Evolutionary conservation across 2,113 vertebrate species (phyloP), one percentile per base, ranked within the genome.

Genomic region (Pyrgilauda ruficollis): DNA sequence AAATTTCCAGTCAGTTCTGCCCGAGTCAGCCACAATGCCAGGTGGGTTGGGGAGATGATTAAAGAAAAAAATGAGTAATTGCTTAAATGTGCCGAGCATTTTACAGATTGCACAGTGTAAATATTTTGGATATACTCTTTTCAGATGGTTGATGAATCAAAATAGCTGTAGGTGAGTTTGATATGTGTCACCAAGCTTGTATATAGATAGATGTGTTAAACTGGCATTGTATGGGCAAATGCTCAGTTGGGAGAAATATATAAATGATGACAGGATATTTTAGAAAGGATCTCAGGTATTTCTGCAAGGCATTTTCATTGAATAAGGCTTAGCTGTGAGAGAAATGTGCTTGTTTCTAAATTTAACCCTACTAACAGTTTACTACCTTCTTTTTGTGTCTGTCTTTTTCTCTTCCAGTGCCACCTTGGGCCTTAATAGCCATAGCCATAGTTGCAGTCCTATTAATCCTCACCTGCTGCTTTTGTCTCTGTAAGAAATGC

Each of bases 401-500:
- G 79, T 97, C 83, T 90, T 94, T 95, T 96, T 97, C 75, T 94
- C 84, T 98, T 98, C n/a, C 98, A 99, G 99, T 99, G 98, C 99
- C 99, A 94, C 98, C 99, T 50, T 99, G 99, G 99, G 99, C 99
- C 98, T 98, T 99, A 91, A 99, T 99, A 90, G 99, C 99, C 52
- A 99, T 99, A 90, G 99, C 99, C 97, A 99, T 99, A 75, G 99
- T 99, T 64, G 99, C 98, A 10, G 98, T 99, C 96, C 98, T 99
- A 87, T 98, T 99, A 98, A 99, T 99, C 94, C 97, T 99, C 93
- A 99, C 99, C 74, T 99, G 99, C 98, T 99, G 99, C 98, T 99
- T 99, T 98, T 99, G 99, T 97, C 93, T 99, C 97, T 99, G 99
- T 98, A 99, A 99, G 98, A 99, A 99, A 97, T 99, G 99, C 97